Evolutionary conservation across 2,797 vertebrate genomes (phyloP), one percentile per base, ranked within the genome.

Genomic region (Mormyrops boulengeri): DNA sequence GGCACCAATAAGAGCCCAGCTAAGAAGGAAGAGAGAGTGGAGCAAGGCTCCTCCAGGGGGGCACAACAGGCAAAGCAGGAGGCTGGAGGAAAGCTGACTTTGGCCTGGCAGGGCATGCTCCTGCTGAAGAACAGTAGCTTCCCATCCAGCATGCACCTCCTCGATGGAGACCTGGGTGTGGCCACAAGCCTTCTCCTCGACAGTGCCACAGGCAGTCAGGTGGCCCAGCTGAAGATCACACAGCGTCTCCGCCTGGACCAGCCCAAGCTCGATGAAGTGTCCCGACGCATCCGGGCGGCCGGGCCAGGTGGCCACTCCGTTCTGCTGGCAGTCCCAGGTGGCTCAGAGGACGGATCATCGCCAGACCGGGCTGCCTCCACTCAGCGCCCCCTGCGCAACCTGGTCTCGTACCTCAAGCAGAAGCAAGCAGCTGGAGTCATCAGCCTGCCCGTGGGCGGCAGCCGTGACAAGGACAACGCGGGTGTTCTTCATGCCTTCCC

Each of bases 381-480:
- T 30, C 98, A 99, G 94, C 97, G 98, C 92, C 99, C 99, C 0
- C 97, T 99, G 92, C 98, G 98, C 94, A 99, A 99, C 97, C 97
- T 99, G 95, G 99, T 99, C 94, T 99, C 98, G 92, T 99, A 99
- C 93, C 96, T 99, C 97, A 99, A 99, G 96, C 99, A 99, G 98
- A 99, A 99, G 96, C 98, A 99, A 95, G 99, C 99, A n/a, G 99
- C 98, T 44, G 99, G 99, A 90, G 99, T 99, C 94, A 99, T 99
- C 96, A 99, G 98, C 95, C 97, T 99, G 91, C 99, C 99, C 11
- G 98, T 99, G 41, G 98, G 99, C 92, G 98, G 98, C 88, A 97
- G 97, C 95, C 97, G 99, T 95, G 99, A 99, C 97, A 99, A 99
- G 95, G 99, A 99, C 96, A 97, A 97, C 96, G 96, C 97, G 41